Percentiles rank a stretch among this genome's conserved stretches.
Evolutionary conservation across 2,797 vertebrate species (phyloP).

Genomic region (Hypotaenidia okinawae): DNA sequence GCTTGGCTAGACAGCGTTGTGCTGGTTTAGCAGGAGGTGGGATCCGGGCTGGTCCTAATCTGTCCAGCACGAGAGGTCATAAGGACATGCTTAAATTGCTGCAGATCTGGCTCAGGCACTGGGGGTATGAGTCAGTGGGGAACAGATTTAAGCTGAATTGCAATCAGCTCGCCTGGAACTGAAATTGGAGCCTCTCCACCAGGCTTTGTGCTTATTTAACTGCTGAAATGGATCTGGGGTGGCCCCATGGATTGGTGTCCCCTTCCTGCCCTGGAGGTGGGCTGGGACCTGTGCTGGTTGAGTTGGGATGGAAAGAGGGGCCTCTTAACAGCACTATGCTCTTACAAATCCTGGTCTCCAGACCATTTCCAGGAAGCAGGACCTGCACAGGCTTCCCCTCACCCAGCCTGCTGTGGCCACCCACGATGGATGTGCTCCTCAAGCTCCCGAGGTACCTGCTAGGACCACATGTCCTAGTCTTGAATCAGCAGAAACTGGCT

Average conservation of each 20-base stretch:
- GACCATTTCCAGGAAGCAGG: neutral
- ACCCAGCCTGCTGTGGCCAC: neutral
- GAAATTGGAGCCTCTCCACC: constrained; percentile 4
- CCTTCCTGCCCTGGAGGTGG: neutral
- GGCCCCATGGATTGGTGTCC: neutral
- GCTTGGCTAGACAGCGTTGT: neutral
- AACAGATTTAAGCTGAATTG: constrained; percentile 28
- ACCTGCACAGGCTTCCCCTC: neutral
- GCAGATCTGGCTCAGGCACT: neutral
- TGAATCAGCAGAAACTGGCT: neutral
- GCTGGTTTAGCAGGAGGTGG: neutral
- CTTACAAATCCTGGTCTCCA: neutral
- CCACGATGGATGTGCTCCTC: fast-evolving
- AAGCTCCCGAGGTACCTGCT: neutral
- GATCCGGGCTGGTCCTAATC: neutral
- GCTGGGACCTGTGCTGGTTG: neutral
- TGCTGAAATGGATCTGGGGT: constrained; percentile 39
- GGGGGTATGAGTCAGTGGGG: neutral
- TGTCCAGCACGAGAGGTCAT: fast-evolving
- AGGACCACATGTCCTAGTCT: neutral
- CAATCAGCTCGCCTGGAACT: neutral
- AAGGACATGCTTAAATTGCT: neutral
- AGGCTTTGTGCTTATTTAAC: neutral
- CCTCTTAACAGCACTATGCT: neutral
- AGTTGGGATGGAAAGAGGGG: neutral